These are phyloP conservation scores for Drosophila greeni DNA, from an alignment of 2,888 invertebrate species.

Conservation along the genomic window DNA sequence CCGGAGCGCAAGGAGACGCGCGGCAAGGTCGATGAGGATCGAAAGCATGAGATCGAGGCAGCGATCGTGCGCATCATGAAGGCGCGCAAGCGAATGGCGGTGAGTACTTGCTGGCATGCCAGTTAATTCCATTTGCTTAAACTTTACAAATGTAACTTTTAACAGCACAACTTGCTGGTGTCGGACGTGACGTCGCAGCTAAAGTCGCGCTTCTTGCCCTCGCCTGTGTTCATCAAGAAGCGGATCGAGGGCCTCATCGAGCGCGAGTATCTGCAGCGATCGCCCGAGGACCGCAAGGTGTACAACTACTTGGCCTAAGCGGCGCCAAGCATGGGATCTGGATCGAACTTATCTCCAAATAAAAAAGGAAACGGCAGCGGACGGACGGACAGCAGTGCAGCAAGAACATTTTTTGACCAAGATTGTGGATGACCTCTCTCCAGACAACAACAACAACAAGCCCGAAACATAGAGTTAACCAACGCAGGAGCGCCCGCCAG, in stretches of 20 bases:
- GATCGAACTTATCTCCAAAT: conserved; percentile 27
- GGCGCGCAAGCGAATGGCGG: conserved; percentile 95
- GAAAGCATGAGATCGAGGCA: conserved; percentile 99
- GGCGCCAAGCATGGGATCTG: conserved; percentile 22
- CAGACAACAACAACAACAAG: conserved; percentile 7
- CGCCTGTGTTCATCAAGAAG: conserved; percentile 98
- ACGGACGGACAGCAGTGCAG: conserved; percentile 8
- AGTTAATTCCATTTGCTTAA: background rate
- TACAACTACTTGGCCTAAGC: conserved; percentile 96
- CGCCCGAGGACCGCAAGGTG: conserved; percentile 97
- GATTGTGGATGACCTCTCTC: conserved; percentile 29
- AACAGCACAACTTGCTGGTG: conserved; percentile 93
- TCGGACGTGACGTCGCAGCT: conserved; percentile 98
- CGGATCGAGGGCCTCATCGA: conserved; percentile 99
- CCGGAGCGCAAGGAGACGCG: conserved; percentile 99
- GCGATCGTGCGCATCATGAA: conserved; percentile 99
- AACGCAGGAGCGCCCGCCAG: conserved; percentile 23
- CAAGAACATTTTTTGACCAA: conserved; percentile 34
- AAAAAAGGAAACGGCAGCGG: background rate
- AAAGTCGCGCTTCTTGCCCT: conserved; percentile 97
- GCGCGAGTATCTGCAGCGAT: conserved; percentile 98
- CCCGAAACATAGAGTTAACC: conserved; percentile 21
- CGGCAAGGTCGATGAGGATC: conserved; percentile 98
- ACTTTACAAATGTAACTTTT: conserved; percentile 18
- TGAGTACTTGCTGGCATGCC: conserved; percentile 77